phyloP scores from a whole-genome alignment of 2,888 invertebrate genomes.

The Eubasilissa splendida region DNA sequence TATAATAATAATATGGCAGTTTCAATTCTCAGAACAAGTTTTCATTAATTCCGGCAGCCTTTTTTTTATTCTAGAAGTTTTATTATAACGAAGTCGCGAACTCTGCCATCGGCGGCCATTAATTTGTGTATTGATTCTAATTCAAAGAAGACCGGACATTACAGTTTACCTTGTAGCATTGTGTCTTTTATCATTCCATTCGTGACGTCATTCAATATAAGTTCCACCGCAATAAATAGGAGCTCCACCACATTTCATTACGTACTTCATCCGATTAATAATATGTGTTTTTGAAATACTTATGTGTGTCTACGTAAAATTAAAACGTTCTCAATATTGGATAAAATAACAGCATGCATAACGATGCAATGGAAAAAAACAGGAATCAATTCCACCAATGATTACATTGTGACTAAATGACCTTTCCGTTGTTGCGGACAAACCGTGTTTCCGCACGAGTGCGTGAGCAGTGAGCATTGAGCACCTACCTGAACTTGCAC shows the following conservation, averaged over 20 bases:
- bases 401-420: not conserved
- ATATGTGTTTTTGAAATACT: not conserved
- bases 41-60: too few species aligned
- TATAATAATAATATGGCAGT: too few species aligned
- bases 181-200: not conserved
- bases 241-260: not conserved
- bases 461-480: too few species aligned
- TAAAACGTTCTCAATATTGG: not conserved
- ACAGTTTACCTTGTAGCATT: too few species aligned
- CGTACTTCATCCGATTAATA: not conserved
- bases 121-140: too few species aligned
- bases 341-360: not conserved
- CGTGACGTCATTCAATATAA: not conserved
- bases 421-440: not conserved
- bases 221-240: not conserved
- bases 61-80: too few species aligned
- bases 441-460: not conserved
- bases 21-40: too few species aligned
- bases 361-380: constrained; percentile 1
- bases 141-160: too few species aligned
- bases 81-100: too few species aligned
- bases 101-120: too few species aligned
- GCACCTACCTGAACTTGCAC: not conserved
- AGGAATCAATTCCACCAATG: not conserved
- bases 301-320: not conserved